These are phyloP conservation scores for Marcusenius ussheri DNA, from an alignment of 2,113 vertebrate genomes.

Conservation along the genomic window DNA sequence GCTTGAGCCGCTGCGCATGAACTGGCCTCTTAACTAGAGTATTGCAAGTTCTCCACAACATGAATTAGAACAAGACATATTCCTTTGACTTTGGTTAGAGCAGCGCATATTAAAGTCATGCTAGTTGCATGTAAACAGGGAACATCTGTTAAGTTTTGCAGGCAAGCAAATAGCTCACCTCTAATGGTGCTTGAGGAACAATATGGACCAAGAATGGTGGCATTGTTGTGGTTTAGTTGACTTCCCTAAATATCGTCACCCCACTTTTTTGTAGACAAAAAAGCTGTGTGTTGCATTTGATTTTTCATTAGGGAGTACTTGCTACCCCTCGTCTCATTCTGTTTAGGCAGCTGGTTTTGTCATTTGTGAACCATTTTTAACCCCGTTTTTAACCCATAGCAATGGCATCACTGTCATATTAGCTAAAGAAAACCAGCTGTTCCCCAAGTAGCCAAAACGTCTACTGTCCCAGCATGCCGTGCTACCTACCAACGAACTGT, in stretches of 20 bases:
- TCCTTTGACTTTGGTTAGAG: not conserved
- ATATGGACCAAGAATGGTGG: not conserved
- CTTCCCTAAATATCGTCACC: constrained; percentile 24
- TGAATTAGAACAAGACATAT: not conserved
- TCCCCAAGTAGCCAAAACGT: not conserved
- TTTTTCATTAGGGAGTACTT: constrained; percentile 21
- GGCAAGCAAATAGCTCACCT: constrained; percentile 27
- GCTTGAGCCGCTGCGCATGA: not conserved
- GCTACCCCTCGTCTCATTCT: not conserved
- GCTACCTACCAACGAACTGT: not conserved
- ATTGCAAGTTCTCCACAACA: not conserved
- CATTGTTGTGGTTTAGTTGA: constrained; percentile 25
- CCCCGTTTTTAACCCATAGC: not conserved
- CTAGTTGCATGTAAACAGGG: not conserved
- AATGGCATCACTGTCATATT: not conserved
- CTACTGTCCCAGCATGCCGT: not conserved
- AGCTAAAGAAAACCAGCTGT: not conserved
- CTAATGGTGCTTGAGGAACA: constrained; percentile 24
- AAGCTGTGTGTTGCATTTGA: constrained; percentile 29
- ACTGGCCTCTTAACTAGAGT: not conserved
- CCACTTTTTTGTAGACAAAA: constrained; percentile 26
- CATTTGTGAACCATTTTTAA: not conserved
- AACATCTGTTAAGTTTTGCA: constrained; percentile 11
- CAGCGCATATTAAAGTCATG: not conserved
- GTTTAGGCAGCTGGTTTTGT: constrained; percentile 7